Evolutionary conservation across 2,888 invertebrate genomes (phyloP).

Genomic region (Ormyrus labotus): DNA sequence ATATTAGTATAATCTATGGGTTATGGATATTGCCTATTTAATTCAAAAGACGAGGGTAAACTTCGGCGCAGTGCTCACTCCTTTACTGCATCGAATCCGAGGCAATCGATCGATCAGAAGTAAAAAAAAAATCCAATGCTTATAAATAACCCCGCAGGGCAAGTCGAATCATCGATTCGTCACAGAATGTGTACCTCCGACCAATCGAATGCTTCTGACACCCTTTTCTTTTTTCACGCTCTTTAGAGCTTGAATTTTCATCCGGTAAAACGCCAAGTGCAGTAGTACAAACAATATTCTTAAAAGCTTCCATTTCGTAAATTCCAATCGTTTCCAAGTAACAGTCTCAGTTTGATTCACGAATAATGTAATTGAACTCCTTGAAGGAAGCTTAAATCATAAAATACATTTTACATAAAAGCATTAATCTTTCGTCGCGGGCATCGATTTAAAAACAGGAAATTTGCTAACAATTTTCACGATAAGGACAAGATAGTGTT

Average conservation of each 20-base stretch:
- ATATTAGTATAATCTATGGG: neutral
- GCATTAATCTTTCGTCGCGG: too few relatives aligned
- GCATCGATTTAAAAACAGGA: too few relatives aligned
- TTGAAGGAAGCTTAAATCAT: too few relatives aligned
- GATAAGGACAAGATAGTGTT: too few relatives aligned
- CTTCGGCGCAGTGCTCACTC: neutral
- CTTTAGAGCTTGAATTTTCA: neutral
- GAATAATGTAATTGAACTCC: too few relatives aligned
- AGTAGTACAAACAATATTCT: too few relatives aligned
- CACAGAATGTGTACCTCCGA: slow-evolving; percentile 61
- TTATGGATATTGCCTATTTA: neutral
- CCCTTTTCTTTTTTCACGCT: slow-evolving; percentile 24
- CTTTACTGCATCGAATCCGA: slow-evolving; percentile 2
- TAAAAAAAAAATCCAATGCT: slow-evolving; percentile 46
- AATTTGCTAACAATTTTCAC: too few relatives aligned
- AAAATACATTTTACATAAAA: too few relatives aligned
- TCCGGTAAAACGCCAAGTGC: neutral
- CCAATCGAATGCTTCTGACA: slow-evolving; percentile 29
- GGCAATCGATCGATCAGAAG: slow-evolving; percentile 49
- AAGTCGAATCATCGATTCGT: slow-evolving; percentile 57
- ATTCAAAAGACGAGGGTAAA: slow-evolving; percentile 1
- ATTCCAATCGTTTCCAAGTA: too few relatives aligned
- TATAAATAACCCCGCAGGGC: slow-evolving; percentile 48
- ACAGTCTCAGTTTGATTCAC: too few relatives aligned
- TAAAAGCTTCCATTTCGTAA: too few relatives aligned